Evolutionary conservation across 2,888 invertebrate species (phyloP).

Genomic region (Cryptops parisi): DNA sequence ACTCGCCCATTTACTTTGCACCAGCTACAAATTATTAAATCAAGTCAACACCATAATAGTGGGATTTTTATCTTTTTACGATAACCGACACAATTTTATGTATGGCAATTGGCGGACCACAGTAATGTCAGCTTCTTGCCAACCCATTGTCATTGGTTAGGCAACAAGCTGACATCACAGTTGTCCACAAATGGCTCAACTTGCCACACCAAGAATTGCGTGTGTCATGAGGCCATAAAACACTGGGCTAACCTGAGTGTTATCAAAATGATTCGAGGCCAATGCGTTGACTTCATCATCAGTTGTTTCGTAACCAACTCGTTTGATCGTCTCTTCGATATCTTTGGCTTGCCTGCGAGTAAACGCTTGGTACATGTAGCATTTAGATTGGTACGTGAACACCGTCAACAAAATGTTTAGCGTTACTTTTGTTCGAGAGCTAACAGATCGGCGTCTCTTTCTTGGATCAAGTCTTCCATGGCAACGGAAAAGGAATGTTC

Average conservation of each 20-base stretch:
- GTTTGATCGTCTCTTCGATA: conserved; percentile 71
- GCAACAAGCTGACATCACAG: too few species aligned
- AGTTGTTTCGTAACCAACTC: conserved; percentile 58
- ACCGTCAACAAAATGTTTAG: neutral
- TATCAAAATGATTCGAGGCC: conserved; percentile 50
- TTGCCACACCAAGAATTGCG: too few species aligned
- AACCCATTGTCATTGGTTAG: too few species aligned
- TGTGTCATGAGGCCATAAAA: too few species aligned
- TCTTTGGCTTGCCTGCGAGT: conserved; percentile 58
- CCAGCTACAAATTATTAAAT: conserved; percentile 43
- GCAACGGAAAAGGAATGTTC: conserved; percentile 75
- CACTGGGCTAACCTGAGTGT: conserved; percentile 28
- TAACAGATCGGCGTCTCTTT: conserved; percentile 30
- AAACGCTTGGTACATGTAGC: too few species aligned
- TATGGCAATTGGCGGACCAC: too few species aligned
- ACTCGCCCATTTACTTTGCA: conserved; percentile 61
- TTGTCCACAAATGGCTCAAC: too few species aligned
- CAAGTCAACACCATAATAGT: too few species aligned
- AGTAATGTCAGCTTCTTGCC: conserved; percentile 2
- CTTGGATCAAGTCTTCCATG: conserved; percentile 57
- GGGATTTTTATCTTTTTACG: too few species aligned
- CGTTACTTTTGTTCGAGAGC: conserved; percentile 29
- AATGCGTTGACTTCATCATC: conserved; percentile 74
- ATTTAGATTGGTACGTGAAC: too few species aligned
- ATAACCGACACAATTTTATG: too few species aligned